These are phyloP conservation scores for Uloborus diversus DNA, from an alignment of 1,140 invertebrate genomes.

Conservation along the genomic window DNA sequence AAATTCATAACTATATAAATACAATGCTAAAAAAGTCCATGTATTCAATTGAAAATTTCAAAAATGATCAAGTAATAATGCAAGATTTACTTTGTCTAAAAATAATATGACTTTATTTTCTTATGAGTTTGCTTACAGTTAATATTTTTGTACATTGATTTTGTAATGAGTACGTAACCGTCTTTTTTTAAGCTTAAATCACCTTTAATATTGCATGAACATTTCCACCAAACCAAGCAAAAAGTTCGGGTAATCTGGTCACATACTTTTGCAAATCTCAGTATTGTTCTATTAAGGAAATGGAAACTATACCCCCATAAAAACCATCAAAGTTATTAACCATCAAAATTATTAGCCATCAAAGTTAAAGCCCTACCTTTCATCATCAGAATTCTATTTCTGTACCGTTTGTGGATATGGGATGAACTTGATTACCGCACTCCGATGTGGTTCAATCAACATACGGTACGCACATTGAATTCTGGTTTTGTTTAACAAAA, in stretches of 20 bases:
- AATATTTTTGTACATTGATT: no score
- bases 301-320: neutral
- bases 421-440: no score
- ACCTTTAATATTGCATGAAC: neutral
- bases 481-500: no score
- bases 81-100: neutral
- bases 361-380: no score
- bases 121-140: neutral
- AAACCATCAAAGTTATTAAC: neutral
- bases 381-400: no score
- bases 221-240: neutral
- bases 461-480: no score
- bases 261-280: no score
- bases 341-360: neutral
- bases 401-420: no score
- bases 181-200: constrained; percentile 7
- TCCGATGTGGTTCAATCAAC: no score
- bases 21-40: neutral
- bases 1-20: constrained; percentile 3
- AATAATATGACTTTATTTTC: neutral
- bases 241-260: neutral
- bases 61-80: no score
- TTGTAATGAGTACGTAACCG: constrained; percentile 1
- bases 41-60: neutral
- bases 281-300: neutral